Conservation (phyloP, 1,140 invertebrate genomes). For the Brachionus koreanus region DNA sequence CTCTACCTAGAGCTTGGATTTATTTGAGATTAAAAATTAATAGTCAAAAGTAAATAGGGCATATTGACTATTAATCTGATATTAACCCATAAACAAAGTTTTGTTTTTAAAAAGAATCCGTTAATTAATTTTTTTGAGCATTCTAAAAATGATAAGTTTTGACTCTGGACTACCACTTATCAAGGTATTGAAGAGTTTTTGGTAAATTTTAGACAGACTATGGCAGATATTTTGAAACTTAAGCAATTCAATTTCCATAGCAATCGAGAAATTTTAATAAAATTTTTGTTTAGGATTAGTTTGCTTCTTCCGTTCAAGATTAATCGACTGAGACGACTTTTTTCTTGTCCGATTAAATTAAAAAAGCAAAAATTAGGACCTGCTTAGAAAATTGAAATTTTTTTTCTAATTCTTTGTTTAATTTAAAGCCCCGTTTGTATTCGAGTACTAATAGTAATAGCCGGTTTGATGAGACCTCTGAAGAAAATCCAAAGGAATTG, state of each 20-base stretch:
- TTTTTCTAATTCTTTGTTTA: constrained; percentile 3
- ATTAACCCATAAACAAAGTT: not conserved
- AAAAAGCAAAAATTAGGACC: not conserved
- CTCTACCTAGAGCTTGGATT: not conserved
- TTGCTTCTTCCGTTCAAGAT: not conserved
- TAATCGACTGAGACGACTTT: not conserved
- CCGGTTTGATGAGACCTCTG: not conserved
- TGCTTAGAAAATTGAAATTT: not conserved
- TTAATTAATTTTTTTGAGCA: too few species aligned
- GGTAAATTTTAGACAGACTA: too few species aligned
- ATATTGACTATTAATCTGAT: not conserved
- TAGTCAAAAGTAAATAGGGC: not conserved
- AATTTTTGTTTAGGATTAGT: not conserved
- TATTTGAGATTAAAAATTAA: not conserved
- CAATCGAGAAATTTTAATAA: not conserved
- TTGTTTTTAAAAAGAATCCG: not conserved
- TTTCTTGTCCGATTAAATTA: not conserved
- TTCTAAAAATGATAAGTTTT: too few species aligned
- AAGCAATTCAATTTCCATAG: not conserved
- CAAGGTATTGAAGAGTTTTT: too few species aligned
- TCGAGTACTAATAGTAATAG: not conserved
- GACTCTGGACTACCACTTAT: too few species aligned
- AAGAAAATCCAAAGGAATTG: constrained; percentile 26
- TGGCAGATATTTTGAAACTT: too few species aligned
- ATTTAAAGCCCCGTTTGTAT: constrained; percentile 13